Evolutionary conservation across 2,797 vertebrate species (phyloP).

Genomic region (Tokudaia muenninki): DNA sequence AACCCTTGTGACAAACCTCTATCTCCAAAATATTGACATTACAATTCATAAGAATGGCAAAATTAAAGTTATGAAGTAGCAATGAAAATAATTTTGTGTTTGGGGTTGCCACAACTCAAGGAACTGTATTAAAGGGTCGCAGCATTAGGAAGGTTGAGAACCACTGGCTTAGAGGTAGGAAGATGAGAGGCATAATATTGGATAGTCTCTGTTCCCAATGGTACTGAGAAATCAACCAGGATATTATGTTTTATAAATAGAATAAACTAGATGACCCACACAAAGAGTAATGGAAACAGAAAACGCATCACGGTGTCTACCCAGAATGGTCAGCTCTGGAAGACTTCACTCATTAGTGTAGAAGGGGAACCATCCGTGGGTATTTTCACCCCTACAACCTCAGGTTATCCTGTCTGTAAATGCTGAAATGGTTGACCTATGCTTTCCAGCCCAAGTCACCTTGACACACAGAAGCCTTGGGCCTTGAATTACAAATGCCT

Average conservation of each 20-base stretch:
- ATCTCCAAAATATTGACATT: not conserved
- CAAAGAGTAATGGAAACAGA: not conserved
- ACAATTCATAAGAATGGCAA: not conserved
- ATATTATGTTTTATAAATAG: not conserved
- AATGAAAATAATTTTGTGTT: not conserved
- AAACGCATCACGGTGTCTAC: not conserved
- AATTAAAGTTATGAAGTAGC: not conserved
- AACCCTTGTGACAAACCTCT: not conserved
- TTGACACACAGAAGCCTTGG: not conserved
- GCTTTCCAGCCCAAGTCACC: not conserved
- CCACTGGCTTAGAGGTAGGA: not conserved
- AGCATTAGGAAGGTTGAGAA: not conserved
- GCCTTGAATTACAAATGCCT: not conserved
- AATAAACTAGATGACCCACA: not conserved
- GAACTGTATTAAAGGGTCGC: not conserved
- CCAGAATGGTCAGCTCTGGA: not conserved
- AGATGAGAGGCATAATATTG: not conserved
- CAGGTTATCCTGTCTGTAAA: not conserved
- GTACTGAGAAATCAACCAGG: constrained; percentile 39
- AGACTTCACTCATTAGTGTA: constrained; percentile 14
- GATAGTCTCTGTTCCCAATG: constrained; percentile 1
- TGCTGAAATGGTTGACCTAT: not conserved
- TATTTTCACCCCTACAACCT: not conserved
- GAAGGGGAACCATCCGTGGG: not conserved
- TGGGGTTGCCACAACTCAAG: not conserved